Percentiles rank a stretch among this genome's conserved stretches.
Conservation (phyloP, 2,113 vertebrate genomes). For the Oreocharis arfaki region DNA sequence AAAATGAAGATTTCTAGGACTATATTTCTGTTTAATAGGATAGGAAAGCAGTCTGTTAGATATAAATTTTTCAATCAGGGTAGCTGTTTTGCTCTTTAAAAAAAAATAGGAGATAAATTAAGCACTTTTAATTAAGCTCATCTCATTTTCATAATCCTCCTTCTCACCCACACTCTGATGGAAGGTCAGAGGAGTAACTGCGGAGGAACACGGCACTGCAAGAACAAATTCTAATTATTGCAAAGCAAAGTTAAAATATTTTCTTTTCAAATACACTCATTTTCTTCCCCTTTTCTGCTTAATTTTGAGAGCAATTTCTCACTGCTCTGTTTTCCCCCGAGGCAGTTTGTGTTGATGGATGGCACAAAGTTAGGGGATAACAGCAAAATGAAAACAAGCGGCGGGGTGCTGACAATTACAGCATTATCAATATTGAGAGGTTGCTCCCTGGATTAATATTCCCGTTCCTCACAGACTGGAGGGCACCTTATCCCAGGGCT, state of each 20-base stretch:
- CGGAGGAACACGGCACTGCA: not conserved
- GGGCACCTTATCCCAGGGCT: not conserved
- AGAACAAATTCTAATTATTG: constrained; percentile 16
- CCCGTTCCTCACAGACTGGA: not conserved
- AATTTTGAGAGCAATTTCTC: not conserved
- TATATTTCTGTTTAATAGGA: not conserved
- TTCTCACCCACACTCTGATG: constrained; percentile 14
- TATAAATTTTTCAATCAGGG: not conserved
- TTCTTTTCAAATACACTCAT: not conserved
- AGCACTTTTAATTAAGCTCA: constrained; percentile 38
- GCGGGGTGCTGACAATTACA: not conserved
- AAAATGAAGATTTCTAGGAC: not conserved
- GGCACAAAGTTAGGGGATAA: not conserved
- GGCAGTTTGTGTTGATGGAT: not conserved
- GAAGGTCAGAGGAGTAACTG: constrained; percentile 15
- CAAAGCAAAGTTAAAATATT: not conserved
- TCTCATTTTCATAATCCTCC: constrained; percentile 34
- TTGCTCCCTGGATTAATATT: not conserved
- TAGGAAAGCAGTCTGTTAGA: not conserved
- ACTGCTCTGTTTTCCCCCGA: not conserved
- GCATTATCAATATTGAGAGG: not conserved
- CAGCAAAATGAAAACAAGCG: not conserved
- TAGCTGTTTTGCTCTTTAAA: not conserved
- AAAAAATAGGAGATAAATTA: not conserved
- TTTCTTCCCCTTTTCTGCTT: not conserved